Percentiles rank a stretch among this genome's conserved stretches.
phyloP scores from a whole-genome alignment of 2,797 vertebrate genomes.

The Hemibagrus guttatus region DNA sequence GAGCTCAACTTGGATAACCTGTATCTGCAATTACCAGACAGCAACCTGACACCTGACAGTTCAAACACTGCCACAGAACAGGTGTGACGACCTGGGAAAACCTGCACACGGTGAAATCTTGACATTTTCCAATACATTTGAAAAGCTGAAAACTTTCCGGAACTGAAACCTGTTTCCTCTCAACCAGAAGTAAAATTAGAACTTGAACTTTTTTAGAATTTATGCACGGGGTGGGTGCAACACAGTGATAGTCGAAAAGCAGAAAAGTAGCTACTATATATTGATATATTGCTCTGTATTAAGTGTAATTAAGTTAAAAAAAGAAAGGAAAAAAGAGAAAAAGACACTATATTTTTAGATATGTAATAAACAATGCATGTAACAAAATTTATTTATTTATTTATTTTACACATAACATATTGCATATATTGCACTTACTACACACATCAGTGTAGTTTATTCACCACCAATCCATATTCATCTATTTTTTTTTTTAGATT shows the following conservation, averaged over 20 bases:
- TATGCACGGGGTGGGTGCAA: too few relatives aligned
- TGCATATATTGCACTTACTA: too few relatives aligned
- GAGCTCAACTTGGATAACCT: not conserved
- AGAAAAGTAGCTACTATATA: not conserved
- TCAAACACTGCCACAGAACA: slow-evolving; percentile 17
- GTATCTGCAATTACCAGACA: slow-evolving; percentile 11
- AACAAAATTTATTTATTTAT: too few relatives aligned
- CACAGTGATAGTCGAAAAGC: not conserved
- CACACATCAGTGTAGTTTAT: too few relatives aligned
- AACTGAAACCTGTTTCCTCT: not conserved
- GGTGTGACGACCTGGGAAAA: not conserved
- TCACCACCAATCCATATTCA: too few relatives aligned
- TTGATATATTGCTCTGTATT: not conserved
- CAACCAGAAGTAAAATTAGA: not conserved
- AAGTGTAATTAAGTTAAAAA: too few relatives aligned
- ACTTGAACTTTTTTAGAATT: not conserved
- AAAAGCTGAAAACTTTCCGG: not conserved
- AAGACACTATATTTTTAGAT: too few relatives aligned
- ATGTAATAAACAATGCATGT: too few relatives aligned
- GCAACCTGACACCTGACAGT: slow-evolving; percentile 20
- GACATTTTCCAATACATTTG: not conserved
- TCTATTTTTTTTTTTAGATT: too few relatives aligned
- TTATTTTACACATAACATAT: too few relatives aligned
- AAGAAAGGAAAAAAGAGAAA: too few relatives aligned
- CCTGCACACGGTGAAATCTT: not conserved